These are phyloP conservation scores for Clarias fuscus DNA, from an alignment of 2,797 vertebrate genomes.

Conservation along the genomic window DNA sequence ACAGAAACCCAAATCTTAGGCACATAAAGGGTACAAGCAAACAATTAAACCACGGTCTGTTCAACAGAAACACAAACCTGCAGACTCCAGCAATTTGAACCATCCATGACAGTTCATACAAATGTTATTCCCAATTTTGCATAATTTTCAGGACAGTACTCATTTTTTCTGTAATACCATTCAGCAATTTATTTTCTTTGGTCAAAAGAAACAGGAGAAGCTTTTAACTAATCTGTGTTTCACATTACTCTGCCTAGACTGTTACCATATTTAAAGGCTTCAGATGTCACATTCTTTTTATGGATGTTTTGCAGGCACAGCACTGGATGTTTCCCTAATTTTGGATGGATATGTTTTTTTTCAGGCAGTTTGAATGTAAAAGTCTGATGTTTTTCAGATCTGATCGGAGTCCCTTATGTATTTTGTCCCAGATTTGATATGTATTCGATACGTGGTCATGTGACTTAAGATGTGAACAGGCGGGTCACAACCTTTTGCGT, in stretches of 20 bases:
- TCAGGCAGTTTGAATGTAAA: too few relatives aligned
- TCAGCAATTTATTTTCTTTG: not conserved
- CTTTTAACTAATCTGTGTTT: not conserved
- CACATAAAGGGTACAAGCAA: conserved; percentile 3
- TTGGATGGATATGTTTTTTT: too few relatives aligned
- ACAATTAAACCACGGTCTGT: not conserved
- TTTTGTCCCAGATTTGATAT: too few relatives aligned
- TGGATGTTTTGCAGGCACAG: not conserved
- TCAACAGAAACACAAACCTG: not conserved
- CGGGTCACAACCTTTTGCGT: too few relatives aligned
- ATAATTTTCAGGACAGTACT: too few relatives aligned
- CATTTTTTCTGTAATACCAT: not conserved
- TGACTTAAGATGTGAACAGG: too few relatives aligned
- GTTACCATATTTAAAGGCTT: not conserved
- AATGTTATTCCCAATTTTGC: too few relatives aligned
- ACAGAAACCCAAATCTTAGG: conserved; percentile 29
- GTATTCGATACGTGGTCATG: too few relatives aligned
- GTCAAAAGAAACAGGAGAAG: not conserved
- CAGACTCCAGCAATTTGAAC: not conserved
- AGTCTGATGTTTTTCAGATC: too few relatives aligned
- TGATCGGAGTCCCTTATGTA: too few relatives aligned
- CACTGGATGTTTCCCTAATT: not conserved
- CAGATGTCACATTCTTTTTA: not conserved
- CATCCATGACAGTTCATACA: too few relatives aligned
- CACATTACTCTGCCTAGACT: not conserved